Percentiles rank a stretch among this genome's conserved stretches.
phyloP scores from a whole-genome alignment of 1,140 invertebrate genomes.

The Pseudomyrmex gracilis region DNA sequence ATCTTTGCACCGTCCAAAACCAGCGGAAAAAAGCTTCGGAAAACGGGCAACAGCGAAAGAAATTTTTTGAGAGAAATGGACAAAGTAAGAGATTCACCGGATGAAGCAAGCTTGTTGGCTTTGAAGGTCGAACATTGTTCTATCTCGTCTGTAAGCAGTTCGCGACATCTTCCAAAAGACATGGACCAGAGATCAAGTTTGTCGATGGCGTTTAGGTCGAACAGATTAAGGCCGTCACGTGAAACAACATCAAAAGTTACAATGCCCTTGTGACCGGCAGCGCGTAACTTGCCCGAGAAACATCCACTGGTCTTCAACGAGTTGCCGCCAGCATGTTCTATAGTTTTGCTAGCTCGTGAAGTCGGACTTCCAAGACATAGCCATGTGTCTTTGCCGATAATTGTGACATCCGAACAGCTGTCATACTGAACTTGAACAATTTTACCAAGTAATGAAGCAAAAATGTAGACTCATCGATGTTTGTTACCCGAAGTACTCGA shows the following conservation, averaged over 20 bases:
- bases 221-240: background rate
- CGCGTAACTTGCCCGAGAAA: background rate
- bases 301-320: background rate
- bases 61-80: too few relatives aligned
- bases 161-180: too few relatives aligned
- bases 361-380: background rate
- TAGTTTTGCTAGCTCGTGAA: background rate
- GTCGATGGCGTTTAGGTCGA: conserved; percentile 16
- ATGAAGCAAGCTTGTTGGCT: too few relatives aligned
- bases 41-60: too few relatives aligned
- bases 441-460: background rate
- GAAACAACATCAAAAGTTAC: background rate
- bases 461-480: background rate
- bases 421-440: background rate
- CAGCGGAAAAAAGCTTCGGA: background rate
- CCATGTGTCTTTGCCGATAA: background rate
- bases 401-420: conserved; percentile 5
- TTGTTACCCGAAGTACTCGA: background rate
- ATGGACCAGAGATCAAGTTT: background rate
- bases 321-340: conserved; percentile 12
- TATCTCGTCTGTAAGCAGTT: too few relatives aligned
- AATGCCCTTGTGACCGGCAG: background rate
- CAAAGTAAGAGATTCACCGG: too few relatives aligned
- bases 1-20: background rate
- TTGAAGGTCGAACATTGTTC: too few relatives aligned